Evolutionary conservation across 2,888 invertebrate genomes (phyloP), one percentile per base, ranked within the genome.

Genomic region (Napeogenes sylphis): DNA sequence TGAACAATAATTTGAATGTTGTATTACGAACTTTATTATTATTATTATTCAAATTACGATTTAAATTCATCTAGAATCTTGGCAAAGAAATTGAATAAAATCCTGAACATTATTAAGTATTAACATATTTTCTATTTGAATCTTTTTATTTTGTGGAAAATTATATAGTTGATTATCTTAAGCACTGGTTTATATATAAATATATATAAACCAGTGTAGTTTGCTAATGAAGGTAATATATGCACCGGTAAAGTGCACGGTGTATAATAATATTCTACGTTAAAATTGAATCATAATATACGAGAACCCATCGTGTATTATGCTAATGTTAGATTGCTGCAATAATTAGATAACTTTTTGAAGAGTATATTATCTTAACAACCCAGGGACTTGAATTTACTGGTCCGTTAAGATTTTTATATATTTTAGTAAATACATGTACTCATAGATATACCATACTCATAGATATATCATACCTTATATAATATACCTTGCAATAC

Each of bases 211-310:
- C 12, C 30, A 51, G 8, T 30, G 30, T 30, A 51, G 30, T 21
- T 51, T 12, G 10, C 12, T 55, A 45, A 45, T 51, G 47, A n/a
- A 45, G 33, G 4, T 59, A 55, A 59, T 55, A 45, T 59, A 45
- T 59, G 33, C 33, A 55, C n/a, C n/a, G 45, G n/a, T 33, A 59
- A 45, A 33, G 42, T 54, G 59, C 33, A 59, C 32, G 53, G 6
- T 32, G 47, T 58, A 45, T 47, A 45, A 45, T 59, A 42, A 14
- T 59, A 59, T 55, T 55, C 55, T 45, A 30, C 13, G 45, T 55
- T 59, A 55, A 59, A 59, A 59, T 59, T 55, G 45, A 59, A 59
- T 59, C 55, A 54, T 55, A 59, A 59, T 59, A 55, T 54, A 45
- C 55, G 32, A 45, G 45, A 59, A 6, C 35, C 38, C 42, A 45